A percentile compares a stretch with the other conserved stretches of the same genome.
Evolutionary conservation across 2,113 vertebrate species (phyloP).

Genomic region (Xenotilapia caudafasciata): DNA sequence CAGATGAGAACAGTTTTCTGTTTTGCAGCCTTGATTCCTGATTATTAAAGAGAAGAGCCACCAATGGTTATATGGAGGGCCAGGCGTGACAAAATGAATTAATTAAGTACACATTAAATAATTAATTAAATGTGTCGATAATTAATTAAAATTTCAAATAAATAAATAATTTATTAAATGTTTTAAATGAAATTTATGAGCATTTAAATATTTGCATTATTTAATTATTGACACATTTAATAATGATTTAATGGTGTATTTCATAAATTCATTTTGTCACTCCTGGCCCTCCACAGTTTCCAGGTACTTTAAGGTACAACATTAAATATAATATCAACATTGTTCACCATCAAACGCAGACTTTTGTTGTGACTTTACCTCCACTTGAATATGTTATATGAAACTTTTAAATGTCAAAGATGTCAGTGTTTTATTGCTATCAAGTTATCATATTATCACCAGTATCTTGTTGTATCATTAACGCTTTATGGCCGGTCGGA

Average conservation of each 20-base stretch:
- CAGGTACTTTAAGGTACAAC: not conserved
- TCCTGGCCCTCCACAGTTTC: not conserved
- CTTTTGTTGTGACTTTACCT: not conserved
- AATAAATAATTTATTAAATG: not conserved
- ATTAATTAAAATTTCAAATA: not conserved
- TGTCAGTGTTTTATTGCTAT: not conserved
- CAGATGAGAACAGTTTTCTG: not conserved
- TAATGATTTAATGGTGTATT: not conserved
- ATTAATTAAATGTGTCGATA: not conserved
- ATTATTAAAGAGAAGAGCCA: not conserved
- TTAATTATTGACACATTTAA: not conserved
- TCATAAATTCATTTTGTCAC: not conserved
- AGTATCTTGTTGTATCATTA: not conserved
- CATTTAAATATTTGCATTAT: not conserved
- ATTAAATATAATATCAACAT: not conserved
- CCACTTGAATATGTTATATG: not conserved
- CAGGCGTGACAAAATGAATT: not conserved
- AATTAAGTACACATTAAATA: not conserved
- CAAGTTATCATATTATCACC: not conserved
- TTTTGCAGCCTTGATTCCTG: not conserved
- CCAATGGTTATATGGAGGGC: rapidly evolving
- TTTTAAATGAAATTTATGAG: not conserved
- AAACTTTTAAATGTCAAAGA: not conserved
- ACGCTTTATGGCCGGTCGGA: not conserved
- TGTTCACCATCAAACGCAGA: not conserved